Evolutionary conservation across 2,888 invertebrate species (phyloP).

Genomic region (Cataglyphis rosenhaueri): DNA sequence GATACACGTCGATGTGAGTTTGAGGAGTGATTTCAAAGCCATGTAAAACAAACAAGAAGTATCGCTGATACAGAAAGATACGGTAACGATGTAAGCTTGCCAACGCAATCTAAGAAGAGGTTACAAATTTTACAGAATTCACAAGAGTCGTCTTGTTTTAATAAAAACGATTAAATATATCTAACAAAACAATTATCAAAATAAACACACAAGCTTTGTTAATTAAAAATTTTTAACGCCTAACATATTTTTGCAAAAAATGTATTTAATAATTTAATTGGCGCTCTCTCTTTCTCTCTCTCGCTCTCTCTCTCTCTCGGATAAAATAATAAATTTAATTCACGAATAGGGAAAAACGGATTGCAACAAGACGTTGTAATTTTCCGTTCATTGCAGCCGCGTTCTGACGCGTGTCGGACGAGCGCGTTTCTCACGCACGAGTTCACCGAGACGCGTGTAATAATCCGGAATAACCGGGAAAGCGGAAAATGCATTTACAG

Average conservation of each 20-base stretch:
- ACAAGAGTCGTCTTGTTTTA: background rate
- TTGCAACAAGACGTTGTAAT: background rate
- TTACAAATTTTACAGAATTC: background rate
- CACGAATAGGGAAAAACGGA: background rate
- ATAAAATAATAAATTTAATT: conserved; percentile 17
- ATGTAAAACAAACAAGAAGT: conserved; percentile 29
- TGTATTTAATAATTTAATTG: background rate
- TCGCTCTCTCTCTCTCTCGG: background rate
- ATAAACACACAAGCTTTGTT: background rate
- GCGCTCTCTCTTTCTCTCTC: background rate
- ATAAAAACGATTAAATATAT: background rate
- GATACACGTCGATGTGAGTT: conserved; percentile 31
- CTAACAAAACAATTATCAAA: background rate
- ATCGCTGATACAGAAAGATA: background rate
- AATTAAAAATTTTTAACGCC: conserved; percentile 11
- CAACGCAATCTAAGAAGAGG: background rate
- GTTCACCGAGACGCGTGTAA: conserved; percentile 58
- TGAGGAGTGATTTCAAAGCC: conserved; percentile 10
- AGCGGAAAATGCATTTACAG: conserved; percentile 58
- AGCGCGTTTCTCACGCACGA: conserved; percentile 44
- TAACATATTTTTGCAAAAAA: background rate
- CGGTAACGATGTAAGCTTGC: background rate
- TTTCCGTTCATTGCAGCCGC: conserved; percentile 2
- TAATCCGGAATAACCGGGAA: conserved; percentile 58
- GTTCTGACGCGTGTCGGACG: conserved; percentile 11